Evolutionary conservation across 2,797 vertebrate species (phyloP).

Genomic region (Gorsachius magnificus): DNA sequence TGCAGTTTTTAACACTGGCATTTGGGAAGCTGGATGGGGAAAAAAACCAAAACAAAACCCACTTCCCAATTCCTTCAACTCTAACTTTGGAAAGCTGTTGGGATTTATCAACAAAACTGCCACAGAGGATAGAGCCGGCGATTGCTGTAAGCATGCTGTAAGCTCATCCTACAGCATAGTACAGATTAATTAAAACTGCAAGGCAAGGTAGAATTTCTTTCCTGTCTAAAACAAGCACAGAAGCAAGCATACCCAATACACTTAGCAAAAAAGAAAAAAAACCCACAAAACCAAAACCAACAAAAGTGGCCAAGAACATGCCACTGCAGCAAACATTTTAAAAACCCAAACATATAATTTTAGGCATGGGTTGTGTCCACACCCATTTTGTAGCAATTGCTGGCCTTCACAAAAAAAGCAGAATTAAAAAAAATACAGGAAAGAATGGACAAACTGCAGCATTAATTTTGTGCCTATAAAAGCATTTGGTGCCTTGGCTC

Average conservation of each 20-base stretch:
- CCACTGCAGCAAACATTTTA: not conserved
- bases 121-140: not conserved
- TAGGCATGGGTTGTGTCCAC: not conserved
- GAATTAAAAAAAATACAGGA: not conserved
- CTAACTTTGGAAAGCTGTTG: not conserved
- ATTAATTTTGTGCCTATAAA: not conserved
- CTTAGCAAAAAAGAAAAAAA: too few relatives aligned
- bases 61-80: not conserved
- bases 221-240: not conserved
- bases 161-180: too few relatives aligned
- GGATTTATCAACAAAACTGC: not conserved
- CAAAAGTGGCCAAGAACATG: not conserved
- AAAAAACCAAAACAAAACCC: not conserved
- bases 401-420: not conserved
- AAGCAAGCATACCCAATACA: not conserved
- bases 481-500: rapidly evolving
- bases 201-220: not conserved
- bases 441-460: not conserved
- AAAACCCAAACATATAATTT: not conserved
- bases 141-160: not conserved
- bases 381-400: not conserved
- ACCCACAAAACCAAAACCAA: too few relatives aligned
- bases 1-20: not conserved
- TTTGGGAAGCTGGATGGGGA: not conserved
- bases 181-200: not conserved